A percentile compares a stretch with the other conserved stretches of the same genome.
These are phyloP conservation scores for Triops cancriformis DNA, from an alignment of 1,140 invertebrate genomes.

Conservation along the genomic window DNA sequence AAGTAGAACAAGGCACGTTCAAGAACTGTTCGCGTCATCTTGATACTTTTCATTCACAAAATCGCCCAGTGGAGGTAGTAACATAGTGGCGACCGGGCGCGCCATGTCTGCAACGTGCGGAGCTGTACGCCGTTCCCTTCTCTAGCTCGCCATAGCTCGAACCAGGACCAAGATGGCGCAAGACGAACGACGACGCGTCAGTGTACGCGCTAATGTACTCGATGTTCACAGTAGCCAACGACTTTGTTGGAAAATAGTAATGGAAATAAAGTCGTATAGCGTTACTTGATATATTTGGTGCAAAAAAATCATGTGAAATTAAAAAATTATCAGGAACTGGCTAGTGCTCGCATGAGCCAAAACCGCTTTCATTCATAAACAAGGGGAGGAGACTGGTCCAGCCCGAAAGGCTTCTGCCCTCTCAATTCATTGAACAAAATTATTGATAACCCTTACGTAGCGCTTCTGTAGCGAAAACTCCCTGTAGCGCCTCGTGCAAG, in stretches of 20 bases:
- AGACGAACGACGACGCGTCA: not conserved
- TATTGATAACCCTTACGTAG: not conserved
- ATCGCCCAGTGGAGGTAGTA: slow-evolving; percentile 1
- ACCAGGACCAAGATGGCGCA: not conserved
- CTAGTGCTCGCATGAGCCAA: not conserved
- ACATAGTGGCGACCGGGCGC: slow-evolving; percentile 7
- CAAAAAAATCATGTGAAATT: not conserved
- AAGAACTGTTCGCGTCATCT: slow-evolving; percentile 13
- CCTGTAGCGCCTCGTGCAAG: not conserved
- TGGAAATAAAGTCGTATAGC: too few relatives aligned
- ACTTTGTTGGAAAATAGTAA: not conserved
- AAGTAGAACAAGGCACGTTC: not conserved
- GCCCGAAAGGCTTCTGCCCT: not conserved
- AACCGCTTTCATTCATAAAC: slow-evolving; percentile 8
- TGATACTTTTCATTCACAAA: slow-evolving; percentile 7
- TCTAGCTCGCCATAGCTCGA: not conserved
- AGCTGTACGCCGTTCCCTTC: slow-evolving; percentile 3
- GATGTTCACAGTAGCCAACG: not conserved
- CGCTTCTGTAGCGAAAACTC: not conserved
- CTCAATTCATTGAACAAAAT: slow-evolving; percentile 7
- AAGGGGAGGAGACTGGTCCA: not conserved
- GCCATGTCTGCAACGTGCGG: not conserved
- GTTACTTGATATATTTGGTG: not conserved
- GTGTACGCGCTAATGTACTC: not conserved
- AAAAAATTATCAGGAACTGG: not conserved